Percentiles rank a stretch among this genome's conserved stretches.
phyloP scores from a whole-genome alignment of 2,113 vertebrate species.

The Elephas maximus region DNA sequence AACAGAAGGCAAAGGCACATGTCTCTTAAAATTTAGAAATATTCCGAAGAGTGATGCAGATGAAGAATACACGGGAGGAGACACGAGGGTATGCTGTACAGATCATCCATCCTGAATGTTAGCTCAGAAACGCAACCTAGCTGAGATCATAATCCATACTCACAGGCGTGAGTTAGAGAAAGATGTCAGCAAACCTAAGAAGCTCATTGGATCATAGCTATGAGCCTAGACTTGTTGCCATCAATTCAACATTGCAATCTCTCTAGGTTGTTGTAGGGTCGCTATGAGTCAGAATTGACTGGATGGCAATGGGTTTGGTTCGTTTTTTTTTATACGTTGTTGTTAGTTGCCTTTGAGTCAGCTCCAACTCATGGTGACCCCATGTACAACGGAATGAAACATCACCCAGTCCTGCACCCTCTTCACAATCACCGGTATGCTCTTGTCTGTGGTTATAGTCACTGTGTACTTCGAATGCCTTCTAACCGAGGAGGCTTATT shows the following conservation, averaged over 20 bases:
- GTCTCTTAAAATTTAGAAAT: slow-evolving; percentile 71
- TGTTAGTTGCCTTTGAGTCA: not conserved
- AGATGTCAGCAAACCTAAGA: not conserved
- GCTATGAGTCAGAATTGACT: too few relatives aligned
- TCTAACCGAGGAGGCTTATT: not conserved
- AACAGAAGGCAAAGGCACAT: slow-evolving; percentile 72
- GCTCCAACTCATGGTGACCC: not conserved
- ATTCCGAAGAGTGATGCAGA: slow-evolving; percentile 61
- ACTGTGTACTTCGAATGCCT: not conserved
- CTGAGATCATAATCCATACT: not conserved
- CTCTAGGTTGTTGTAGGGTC: not conserved
- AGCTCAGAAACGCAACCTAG: not conserved
- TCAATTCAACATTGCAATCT: fast-evolving
- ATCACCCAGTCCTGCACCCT: not conserved
- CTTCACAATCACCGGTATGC: not conserved
- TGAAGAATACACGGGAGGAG: slow-evolving; percentile 48
- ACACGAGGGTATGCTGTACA: not conserved
- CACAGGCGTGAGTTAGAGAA: not conserved
- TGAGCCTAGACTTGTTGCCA: too few relatives aligned
- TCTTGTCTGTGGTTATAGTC: not conserved
- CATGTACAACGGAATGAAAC: not conserved
- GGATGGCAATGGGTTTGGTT: too few relatives aligned
- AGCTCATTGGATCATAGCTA: not conserved
- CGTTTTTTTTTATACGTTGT: too few relatives aligned
- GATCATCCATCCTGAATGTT: slow-evolving; percentile 27